Percentiles rank a stretch among this genome's conserved stretches.
These are phyloP conservation scores for Muricea muricata DNA, from an alignment of 92 coral and sea anemone genomes.

Conservation along the genomic window DNA sequence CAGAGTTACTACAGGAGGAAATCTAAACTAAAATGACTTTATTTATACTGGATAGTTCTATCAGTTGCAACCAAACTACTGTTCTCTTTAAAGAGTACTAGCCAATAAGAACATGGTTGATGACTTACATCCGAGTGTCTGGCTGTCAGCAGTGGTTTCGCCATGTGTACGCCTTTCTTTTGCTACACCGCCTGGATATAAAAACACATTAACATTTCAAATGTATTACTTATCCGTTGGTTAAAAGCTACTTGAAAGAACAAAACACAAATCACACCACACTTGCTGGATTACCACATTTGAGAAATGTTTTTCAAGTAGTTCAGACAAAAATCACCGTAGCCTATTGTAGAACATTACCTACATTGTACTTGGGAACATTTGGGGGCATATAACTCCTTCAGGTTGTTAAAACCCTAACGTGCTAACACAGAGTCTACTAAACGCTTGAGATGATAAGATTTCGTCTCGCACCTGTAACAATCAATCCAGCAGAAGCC, in stretches of 20 bases:
- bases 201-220: background rate
- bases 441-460: background rate
- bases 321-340: background rate
- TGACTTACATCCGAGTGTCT: background rate
- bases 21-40: background rate
- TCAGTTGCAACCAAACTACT: background rate
- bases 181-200: constrained; percentile 28
- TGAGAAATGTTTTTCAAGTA: background rate
- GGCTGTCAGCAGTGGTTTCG: background rate
- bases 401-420: no score
- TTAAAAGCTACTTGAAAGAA: no score
- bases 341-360: background rate
- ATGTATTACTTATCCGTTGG: no score
- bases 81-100: no score
- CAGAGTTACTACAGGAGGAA: background rate
- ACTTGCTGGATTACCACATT: background rate
- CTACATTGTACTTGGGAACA: no score
- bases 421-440: no score
- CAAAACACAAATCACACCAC: no score
- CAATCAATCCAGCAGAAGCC: constrained; percentile 8
- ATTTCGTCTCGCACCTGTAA: background rate
- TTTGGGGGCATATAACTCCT: no score
- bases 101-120: no score
- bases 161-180: background rate
- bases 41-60: background rate